These are phyloP conservation scores for Heterodera filipjevi DNA, from an alignment of 2,888 invertebrate species.

Conservation along the genomic window DNA sequence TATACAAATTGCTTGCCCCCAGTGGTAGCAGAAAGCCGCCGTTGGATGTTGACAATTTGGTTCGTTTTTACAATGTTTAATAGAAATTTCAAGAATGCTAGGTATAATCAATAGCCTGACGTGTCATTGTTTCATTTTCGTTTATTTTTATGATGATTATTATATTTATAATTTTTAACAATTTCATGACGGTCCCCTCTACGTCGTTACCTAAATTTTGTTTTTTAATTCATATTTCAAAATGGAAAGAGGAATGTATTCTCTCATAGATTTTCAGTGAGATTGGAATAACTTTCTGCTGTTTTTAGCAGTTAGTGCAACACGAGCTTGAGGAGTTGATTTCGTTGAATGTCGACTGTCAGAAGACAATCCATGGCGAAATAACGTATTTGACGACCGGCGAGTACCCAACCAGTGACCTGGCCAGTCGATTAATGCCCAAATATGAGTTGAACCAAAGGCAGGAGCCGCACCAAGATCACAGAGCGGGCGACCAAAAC, in stretches of 20 bases:
- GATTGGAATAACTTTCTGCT: no score
- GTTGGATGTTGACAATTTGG: slow-evolving; percentile 18
- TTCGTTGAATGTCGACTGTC: slow-evolving; percentile 40
- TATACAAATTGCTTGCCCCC: slow-evolving; percentile 12
- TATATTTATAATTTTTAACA: no score
- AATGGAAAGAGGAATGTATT: no score
- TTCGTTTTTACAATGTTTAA: not conserved
- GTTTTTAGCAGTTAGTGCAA: slow-evolving; percentile 26
- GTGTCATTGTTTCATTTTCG: no score
- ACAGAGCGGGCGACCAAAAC: slow-evolving; percentile 1
- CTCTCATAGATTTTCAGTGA: no score
- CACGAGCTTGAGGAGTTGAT: slow-evolving; percentile 36
- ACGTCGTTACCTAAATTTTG: no score
- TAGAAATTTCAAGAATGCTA: slow-evolving; percentile 6
- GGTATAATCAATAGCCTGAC: no score
- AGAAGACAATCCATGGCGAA: slow-evolving; percentile 40
- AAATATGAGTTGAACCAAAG: slow-evolving; percentile 16
- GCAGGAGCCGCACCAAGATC: not conserved
- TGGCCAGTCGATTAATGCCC: slow-evolving; percentile 34
- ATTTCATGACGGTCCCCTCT: no score
- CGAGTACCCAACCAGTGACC: slow-evolving; percentile 41
- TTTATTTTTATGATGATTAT: no score
- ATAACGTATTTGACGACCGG: slow-evolving; percentile 40
- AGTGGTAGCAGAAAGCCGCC: not conserved
- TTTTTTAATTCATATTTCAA: no score